These are phyloP conservation scores for Irena cyanogastra DNA, from an alignment of 2,113 vertebrate species.

Conservation along the genomic window DNA sequence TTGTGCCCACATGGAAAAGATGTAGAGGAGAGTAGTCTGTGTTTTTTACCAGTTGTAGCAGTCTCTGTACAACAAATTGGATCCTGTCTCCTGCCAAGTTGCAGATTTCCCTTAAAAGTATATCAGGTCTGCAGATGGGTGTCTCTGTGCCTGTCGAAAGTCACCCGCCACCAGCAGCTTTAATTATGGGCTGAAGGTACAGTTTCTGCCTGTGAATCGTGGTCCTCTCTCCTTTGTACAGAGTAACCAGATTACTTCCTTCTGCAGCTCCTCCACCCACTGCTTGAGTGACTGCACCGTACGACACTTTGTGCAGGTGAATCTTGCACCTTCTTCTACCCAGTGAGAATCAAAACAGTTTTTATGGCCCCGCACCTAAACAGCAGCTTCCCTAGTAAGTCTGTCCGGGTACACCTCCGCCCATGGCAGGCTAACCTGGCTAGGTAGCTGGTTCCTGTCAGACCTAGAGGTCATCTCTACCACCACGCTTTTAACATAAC, in stretches of 20 bases:
- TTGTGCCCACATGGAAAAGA: background rate
- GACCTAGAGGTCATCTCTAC: background rate
- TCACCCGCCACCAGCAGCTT: background rate
- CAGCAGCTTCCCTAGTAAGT: background rate
- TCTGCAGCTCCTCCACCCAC: background rate
- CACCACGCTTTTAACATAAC: background rate
- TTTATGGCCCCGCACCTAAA: background rate
- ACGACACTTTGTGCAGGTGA: rapidly evolving
- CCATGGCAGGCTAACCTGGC: background rate
- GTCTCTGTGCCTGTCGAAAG: background rate
- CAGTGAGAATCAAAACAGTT: background rate
- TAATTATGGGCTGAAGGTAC: background rate
- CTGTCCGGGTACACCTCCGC: background rate
- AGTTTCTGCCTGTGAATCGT: background rate
- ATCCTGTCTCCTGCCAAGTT: background rate
- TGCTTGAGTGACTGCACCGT: background rate
- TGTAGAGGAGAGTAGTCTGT: background rate
- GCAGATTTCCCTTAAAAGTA: background rate
- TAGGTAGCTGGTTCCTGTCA: background rate
- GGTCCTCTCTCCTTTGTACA: background rate
- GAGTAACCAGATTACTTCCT: background rate
- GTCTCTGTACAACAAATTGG: background rate
- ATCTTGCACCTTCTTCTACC: background rate
- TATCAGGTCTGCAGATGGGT: background rate
- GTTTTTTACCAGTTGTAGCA: background rate